Conservation (phyloP, 2,888 invertebrate species). For the Heteromyza rotundicornis region DNA sequence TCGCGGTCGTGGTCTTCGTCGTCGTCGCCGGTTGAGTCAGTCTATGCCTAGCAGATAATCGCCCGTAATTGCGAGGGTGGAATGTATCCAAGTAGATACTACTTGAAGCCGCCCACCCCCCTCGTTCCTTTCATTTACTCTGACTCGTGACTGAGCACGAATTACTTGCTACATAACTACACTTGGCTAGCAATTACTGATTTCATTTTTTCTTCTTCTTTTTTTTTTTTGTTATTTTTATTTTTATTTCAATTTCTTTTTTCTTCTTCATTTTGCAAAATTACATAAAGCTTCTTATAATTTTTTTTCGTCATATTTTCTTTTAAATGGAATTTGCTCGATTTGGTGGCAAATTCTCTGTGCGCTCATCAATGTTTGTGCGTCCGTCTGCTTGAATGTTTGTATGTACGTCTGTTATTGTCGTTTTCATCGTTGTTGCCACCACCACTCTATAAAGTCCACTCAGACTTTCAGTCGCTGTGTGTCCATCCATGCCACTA, state of each 20-base stretch:
- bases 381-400: conserved; percentile 10
- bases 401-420: conserved; percentile 9
- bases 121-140: no score
- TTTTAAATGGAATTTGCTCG: conserved; percentile 7
- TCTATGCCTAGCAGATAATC: conserved; percentile 9
- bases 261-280: background rate
- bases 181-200: conserved; percentile 2
- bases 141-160: background rate
- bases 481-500: background rate
- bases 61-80: conserved; percentile 21
- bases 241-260: background rate
- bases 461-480: conserved; percentile 11
- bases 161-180: background rate
- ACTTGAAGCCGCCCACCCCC: no score
- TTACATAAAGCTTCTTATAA: background rate
- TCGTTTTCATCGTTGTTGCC: conserved; percentile 1
- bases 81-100: conserved; percentile 1
- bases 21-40: background rate
- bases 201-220: background rate
- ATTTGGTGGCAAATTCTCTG: conserved; percentile 19
- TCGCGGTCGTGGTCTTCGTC: background rate
- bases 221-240: background rate
- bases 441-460: background rate
- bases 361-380: background rate
- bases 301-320: no score